These are phyloP conservation scores for Sisyra terminalis DNA, from an alignment of 2,888 invertebrate species.

Conservation along the genomic window DNA sequence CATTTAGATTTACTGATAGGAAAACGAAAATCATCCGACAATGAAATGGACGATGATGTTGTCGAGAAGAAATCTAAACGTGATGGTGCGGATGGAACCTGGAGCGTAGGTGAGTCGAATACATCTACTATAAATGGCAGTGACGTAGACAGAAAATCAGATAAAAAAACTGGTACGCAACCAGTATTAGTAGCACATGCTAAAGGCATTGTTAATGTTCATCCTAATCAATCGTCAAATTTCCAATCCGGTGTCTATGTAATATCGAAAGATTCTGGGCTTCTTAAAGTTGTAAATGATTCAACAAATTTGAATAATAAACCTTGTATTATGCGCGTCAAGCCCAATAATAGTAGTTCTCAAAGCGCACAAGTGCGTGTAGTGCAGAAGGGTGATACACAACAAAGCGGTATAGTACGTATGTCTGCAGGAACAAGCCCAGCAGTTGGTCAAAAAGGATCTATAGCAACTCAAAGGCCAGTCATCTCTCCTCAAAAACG, in stretches of 20 bases:
- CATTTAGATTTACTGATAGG: constrained; percentile 1
- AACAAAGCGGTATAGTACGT: constrained; percentile 23
- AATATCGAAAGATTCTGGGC: constrained; percentile 60
- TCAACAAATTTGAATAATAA: constrained; percentile 28
- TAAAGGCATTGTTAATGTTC: constrained; percentile 57
- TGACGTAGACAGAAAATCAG: constrained; percentile 32
- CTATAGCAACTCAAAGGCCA: constrained; percentile 12
- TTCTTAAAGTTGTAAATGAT: constrained; percentile 46
- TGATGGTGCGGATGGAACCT: constrained; percentile 18
- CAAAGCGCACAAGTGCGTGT: constrained; percentile 25
- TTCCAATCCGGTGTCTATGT: constrained; percentile 50
- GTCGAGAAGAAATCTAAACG: constrained; percentile 14
- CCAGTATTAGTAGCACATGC: constrained; percentile 32
- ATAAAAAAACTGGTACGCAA: constrained; percentile 18
- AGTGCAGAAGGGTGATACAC: constrained; percentile 22
- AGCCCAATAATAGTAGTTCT: constrained; percentile 14
- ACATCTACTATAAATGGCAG: constrained; percentile 24
- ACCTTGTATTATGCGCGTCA: constrained; percentile 4
- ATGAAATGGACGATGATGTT: constrained; percentile 12
- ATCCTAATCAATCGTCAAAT: constrained; percentile 53
- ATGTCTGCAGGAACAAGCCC: constrained; percentile 14
- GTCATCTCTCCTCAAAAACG: constrained; percentile 7
- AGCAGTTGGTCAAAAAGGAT: constrained; percentile 17
- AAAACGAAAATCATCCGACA: constrained; percentile 13
- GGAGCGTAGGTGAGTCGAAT: constrained; percentile 8